Evolutionary conservation across 2,888 invertebrate species (phyloP).

Genomic region (Heteromurus nitidus): DNA sequence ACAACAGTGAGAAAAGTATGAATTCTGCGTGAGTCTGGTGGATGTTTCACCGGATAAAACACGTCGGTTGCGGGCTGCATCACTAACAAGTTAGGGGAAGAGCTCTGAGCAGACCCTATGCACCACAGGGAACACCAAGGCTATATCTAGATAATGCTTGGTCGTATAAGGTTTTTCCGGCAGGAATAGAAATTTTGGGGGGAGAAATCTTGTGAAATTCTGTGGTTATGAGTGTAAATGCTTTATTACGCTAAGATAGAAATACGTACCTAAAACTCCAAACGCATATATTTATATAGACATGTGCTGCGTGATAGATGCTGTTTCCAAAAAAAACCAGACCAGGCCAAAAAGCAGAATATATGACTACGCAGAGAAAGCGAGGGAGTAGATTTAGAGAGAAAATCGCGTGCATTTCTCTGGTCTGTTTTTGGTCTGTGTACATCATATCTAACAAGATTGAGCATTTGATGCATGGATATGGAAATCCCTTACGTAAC

Average conservation of each 20-base stretch:
- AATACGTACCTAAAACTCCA: neutral
- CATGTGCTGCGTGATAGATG: neutral
- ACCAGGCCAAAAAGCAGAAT: neutral
- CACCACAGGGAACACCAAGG: neutral
- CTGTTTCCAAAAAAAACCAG: neutral
- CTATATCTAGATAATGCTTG: no score
- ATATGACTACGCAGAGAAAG: slow-evolving; percentile 7
- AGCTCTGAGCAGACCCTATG: no score
- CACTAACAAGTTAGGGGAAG: neutral
- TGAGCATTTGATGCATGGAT: slow-evolving; percentile 26
- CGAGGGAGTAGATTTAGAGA: slow-evolving; percentile 25
- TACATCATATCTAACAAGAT: slow-evolving; percentile 36
- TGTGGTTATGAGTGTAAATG: slow-evolving; percentile 22
- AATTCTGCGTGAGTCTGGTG: neutral
- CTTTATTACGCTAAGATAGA: neutral
- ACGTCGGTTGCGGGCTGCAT: slow-evolving; percentile 5
- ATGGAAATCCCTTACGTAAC: neutral
- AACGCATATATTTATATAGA: neutral
- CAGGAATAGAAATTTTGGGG: neutral
- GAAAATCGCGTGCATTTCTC: slow-evolving; percentile 15
- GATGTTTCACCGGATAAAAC: slow-evolving; percentile 16
- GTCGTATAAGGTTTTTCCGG: neutral
- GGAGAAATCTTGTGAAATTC: neutral
- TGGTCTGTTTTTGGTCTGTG: slow-evolving; percentile 40
- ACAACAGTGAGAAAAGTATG: no score